Conservation (phyloP, 1,140 invertebrate species). For the Drosophila tristis region DNA sequence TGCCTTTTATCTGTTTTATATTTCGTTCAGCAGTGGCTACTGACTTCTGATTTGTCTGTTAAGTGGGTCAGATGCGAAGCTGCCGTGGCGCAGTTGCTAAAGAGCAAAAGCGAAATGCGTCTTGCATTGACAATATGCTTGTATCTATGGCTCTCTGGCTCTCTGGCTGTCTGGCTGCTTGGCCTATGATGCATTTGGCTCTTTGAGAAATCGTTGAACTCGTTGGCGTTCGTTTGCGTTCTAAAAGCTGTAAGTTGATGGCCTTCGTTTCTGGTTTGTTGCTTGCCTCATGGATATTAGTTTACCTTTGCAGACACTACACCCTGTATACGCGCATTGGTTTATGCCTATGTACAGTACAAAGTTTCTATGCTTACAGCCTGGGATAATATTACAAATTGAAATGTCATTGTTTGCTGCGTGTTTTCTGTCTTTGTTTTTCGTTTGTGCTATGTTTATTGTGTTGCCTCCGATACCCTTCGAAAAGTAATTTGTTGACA, state of each 20-base stretch:
- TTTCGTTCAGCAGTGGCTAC: slow-evolving; percentile 3
- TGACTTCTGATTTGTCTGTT: neutral
- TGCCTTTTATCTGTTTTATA: slow-evolving; percentile 46
- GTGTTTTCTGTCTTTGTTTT: slow-evolving; percentile 16
- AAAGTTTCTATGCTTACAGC: neutral
- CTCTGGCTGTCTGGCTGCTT: slow-evolving; percentile 8
- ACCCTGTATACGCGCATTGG: neutral
- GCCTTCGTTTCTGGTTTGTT: slow-evolving; percentile 79
- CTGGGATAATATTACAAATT: slow-evolving; percentile 50
- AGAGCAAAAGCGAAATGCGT: neutral
- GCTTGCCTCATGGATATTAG: slow-evolving; percentile 37
- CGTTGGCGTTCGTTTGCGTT: slow-evolving; percentile 66
- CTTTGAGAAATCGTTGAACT: slow-evolving; percentile 55
- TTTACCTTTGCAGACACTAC: slow-evolving; percentile 22
- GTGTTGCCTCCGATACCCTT: slow-evolving; percentile 30
- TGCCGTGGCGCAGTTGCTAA: neutral
- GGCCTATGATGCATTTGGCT: slow-evolving; percentile 72
- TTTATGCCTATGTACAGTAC: slow-evolving; percentile 2
- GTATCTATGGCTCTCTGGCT: neutral
- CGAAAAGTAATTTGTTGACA: slow-evolving; percentile 17
- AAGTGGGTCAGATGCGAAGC: slow-evolving; percentile 39
- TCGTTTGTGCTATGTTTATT: slow-evolving; percentile 8
- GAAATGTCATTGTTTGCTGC: slow-evolving; percentile 61
- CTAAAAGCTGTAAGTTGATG: slow-evolving; percentile 67
- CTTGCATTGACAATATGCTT: slow-evolving; percentile 39